Evolutionary conservation across 2,888 invertebrate species (phyloP), one percentile per base, ranked within the genome.

Genomic region (Eretmocerus hayati): DNA sequence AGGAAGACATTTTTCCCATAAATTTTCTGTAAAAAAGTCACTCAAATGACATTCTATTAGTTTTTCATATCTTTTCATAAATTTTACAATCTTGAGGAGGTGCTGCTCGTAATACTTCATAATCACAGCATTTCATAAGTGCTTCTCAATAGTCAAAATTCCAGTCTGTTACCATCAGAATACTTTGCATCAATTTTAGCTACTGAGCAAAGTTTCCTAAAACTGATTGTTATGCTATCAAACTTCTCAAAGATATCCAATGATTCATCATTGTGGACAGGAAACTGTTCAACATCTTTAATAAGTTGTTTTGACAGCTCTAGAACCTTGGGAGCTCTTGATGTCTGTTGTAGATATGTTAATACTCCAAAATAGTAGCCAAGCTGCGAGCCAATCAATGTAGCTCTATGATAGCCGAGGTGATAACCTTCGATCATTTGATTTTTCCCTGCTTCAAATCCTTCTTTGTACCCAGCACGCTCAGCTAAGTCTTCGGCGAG

Each of bases 1-100:
- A 0, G 86, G 83, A 11, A 89, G 62, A 52, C 78, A 75, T 4
- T 59, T 75, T 0, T 77, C 65, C 83, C 85, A 89, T 47, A 83
- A 78, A 37, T 79, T 72, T 9, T 82, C 73, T 0, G 83, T 84
- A 38, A 89, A 74, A 67, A 80, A 86, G 60, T 82, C 80, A 1
- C 84, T 87, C 80, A 89, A 84, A 65, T 90, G 90, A 57, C 85
- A 84, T 66, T 88, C 86, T 0, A 81, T 78, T 22, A 90, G 69
- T 0, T 79, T 75, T 53, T 81, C 69, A 35, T 81, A 72, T 0
- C 81, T 80, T 18, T 75, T 71, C 18, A 88, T 66, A 67, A 78
- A 85, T 11, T 66, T 60, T 0, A 80, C 82, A 64, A 41, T 76
- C 72, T 37, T 63, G 47, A 54, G 61, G 62, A 57, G 76, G 53